These are phyloP conservation scores for Laticauda laticaudata DNA, from an alignment of 2,113 vertebrate species.

Conservation along the genomic window DNA sequence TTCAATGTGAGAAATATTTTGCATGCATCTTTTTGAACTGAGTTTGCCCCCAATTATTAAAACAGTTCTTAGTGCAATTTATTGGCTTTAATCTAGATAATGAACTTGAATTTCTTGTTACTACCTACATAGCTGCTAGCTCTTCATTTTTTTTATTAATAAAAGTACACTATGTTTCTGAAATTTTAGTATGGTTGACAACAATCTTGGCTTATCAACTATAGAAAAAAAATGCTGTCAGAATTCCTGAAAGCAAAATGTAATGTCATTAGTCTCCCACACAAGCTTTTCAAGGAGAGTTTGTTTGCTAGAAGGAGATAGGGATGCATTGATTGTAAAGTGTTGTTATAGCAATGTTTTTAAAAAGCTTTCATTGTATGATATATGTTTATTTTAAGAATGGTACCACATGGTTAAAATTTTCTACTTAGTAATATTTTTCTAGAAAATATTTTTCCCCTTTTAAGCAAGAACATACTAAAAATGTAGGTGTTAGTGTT, in stretches of 20 bases:
- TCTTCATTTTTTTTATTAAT: background rate
- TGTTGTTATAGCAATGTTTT: conserved; percentile 36
- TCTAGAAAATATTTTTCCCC: conserved; percentile 23
- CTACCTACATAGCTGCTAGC: background rate
- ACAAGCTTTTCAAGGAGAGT: conserved; percentile 44
- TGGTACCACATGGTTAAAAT: conserved; percentile 40
- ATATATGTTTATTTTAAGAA: conserved; percentile 24
- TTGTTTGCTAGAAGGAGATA: conserved; percentile 40
- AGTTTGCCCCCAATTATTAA: background rate
- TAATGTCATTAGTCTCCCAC: conserved; percentile 57
- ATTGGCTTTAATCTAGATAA: background rate
- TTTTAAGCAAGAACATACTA: conserved; percentile 41
- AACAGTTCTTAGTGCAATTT: background rate
- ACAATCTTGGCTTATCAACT: conserved; percentile 26
- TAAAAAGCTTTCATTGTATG: conserved; percentile 27
- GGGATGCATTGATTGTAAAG: conserved; percentile 5
- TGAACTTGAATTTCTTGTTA: background rate
- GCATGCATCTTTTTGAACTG: background rate
- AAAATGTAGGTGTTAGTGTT: conserved; percentile 55
- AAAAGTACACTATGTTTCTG: background rate
- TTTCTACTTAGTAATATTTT: conserved; percentile 30
- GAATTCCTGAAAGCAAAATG: conserved; percentile 47
- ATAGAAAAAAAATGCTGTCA: conserved; percentile 44
- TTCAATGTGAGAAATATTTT: background rate
- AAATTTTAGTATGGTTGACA: conserved; percentile 26